These are phyloP conservation scores for Chionodraco myersi DNA, from an alignment of 2,113 vertebrate species.

Conservation along the genomic window DNA sequence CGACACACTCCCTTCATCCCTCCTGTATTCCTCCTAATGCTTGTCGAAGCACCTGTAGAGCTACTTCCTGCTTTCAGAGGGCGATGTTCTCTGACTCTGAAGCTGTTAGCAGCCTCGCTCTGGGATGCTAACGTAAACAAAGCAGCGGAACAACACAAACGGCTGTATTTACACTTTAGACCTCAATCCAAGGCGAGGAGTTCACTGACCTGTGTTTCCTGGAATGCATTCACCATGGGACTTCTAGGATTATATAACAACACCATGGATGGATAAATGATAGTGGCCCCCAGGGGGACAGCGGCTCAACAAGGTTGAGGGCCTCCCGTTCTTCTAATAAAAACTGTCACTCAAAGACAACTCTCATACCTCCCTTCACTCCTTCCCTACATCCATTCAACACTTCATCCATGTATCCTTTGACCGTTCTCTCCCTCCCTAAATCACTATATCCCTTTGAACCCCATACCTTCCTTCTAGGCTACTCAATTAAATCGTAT, in stretches of 20 bases:
- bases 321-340: too few relatives aligned
- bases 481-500: too few relatives aligned
- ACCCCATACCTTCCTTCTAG: too few relatives aligned
- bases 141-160: conserved; percentile 54
- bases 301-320: too few relatives aligned
- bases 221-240: conserved; percentile 6
- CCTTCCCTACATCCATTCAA: too few relatives aligned
- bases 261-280: too few relatives aligned
- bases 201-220: conserved; percentile 56
- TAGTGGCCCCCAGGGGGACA: too few relatives aligned
- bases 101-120: conserved; percentile 51
- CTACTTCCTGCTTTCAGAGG: conserved; percentile 62
- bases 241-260: conserved; percentile 1
- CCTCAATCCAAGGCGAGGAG: conserved; percentile 49
- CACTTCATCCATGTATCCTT: too few relatives aligned
- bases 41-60: conserved; percentile 63
- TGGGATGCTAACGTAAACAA: conserved; percentile 51
- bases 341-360: too few relatives aligned
- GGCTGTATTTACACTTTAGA: conserved; percentile 54
- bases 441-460: too few relatives aligned
- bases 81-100: not conserved
- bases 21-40: conserved; percentile 5
- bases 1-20: conserved; percentile 54
- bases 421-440: too few relatives aligned
- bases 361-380: too few relatives aligned